phyloP scores from a whole-genome alignment of 2,797 vertebrate species.

The Artibeus lituratus region DNA sequence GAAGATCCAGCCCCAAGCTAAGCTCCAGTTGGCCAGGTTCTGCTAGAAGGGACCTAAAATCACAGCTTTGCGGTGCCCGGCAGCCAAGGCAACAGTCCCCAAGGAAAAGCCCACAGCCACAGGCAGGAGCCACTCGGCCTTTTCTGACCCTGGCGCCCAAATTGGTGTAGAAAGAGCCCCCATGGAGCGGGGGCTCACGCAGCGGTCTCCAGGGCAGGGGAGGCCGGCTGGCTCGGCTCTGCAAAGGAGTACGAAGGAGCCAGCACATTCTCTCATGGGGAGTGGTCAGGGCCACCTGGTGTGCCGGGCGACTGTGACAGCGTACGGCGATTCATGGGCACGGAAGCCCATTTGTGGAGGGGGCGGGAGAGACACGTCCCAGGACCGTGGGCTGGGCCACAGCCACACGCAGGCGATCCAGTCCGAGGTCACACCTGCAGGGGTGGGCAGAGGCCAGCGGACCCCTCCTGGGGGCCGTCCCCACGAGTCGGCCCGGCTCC shows the following conservation, averaged over 20 bases:
- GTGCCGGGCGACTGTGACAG: accelerated
- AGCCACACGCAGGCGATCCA: accelerated
- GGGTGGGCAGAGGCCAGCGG: not conserved
- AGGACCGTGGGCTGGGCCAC: accelerated
- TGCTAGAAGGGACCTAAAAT: accelerated
- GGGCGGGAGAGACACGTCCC: too few relatives aligned
- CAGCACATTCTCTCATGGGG: accelerated
- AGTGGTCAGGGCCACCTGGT: accelerated
- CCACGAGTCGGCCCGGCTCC: accelerated
- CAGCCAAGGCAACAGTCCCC: not conserved
- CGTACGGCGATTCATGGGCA: accelerated
- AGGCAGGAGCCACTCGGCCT: not conserved
- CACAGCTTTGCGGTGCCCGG: not conserved
- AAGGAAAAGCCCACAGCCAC: not conserved
- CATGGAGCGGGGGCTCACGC: accelerated
- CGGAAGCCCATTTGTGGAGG: accelerated
- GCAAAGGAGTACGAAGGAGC: accelerated
- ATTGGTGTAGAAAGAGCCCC: accelerated
- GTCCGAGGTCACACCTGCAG: not conserved
- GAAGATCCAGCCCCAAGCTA: accelerated
- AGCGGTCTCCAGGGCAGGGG: not conserved
- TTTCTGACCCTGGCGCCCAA: too few relatives aligned
- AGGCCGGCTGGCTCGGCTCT: accelerated
- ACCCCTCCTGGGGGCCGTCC: not conserved
- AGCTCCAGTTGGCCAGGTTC: accelerated